Percentiles rank a stretch among this genome's conserved stretches.
Evolutionary conservation across 2,113 vertebrate species (phyloP).

Genomic region (Catharus minimus): DNA sequence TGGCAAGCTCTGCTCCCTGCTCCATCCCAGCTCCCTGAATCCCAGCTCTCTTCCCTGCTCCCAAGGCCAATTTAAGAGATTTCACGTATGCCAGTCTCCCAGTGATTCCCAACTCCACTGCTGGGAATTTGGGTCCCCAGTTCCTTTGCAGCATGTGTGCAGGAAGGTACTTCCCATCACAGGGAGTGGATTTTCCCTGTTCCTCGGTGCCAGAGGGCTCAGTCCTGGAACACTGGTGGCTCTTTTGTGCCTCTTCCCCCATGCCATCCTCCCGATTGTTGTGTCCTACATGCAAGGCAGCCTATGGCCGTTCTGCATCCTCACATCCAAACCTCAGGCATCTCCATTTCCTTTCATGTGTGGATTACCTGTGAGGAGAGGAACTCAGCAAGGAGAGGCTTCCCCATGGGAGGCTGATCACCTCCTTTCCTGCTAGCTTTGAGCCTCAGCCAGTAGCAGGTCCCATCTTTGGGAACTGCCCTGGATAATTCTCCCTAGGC

Average conservation of each 20-base stretch:
- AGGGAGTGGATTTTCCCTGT: neutral
- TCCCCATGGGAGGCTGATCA: rapidly evolving
- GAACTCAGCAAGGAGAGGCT: neutral
- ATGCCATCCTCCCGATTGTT: rapidly evolving
- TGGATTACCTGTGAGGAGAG: neutral
- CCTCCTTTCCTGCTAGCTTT: neutral
- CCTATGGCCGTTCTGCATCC: neutral
- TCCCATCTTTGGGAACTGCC: neutral
- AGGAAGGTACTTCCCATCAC: neutral
- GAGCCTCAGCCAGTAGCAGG: neutral
- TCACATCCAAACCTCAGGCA: rapidly evolving
- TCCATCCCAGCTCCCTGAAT: neutral
- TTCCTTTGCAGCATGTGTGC: rapidly evolving
- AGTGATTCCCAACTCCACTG: neutral
- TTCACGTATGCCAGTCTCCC: neutral
- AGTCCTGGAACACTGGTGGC: neutral
- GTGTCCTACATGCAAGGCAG: rapidly evolving
- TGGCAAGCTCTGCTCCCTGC: neutral
- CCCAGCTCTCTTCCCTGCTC: neutral
- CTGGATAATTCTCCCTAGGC: too few species aligned
- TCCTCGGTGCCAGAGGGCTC: neutral
- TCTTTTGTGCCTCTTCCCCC: neutral
- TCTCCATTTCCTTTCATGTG: rapidly evolving
- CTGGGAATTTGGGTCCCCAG: neutral
- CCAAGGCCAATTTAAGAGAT: rapidly evolving